Evolutionary conservation across 1,140 invertebrate genomes (phyloP).

Genomic region (Hestina assimilis): DNA sequence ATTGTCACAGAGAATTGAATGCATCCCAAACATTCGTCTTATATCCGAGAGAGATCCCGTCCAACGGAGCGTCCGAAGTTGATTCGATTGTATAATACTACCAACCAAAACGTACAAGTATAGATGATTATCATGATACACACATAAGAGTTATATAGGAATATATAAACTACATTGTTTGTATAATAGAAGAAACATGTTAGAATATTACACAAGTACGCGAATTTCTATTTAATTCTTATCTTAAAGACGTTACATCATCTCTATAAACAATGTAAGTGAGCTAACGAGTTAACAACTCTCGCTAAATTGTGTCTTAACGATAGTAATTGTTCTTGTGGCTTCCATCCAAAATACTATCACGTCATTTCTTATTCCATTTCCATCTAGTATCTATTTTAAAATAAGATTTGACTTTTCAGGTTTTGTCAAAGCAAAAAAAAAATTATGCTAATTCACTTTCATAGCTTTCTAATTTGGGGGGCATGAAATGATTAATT

Average conservation of each 20-base stretch:
- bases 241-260: constrained; percentile 12
- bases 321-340: constrained; percentile 7
- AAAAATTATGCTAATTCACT: neutral
- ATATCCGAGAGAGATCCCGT: constrained; percentile 4
- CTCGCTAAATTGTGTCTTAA: constrained; percentile 7
- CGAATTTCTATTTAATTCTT: constrained; percentile 9
- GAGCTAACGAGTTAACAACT: neutral
- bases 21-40: constrained; percentile 15
- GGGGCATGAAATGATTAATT: too few relatives aligned
- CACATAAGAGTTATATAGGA: neutral
- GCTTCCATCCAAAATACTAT: neutral
- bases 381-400: neutral
- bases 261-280: constrained; percentile 1
- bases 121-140: neutral
- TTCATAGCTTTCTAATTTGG: too few relatives aligned
- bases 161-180: too few relatives aligned
- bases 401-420: too few relatives aligned
- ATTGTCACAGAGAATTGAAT: constrained; percentile 27
- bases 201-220: neutral
- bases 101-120: constrained; percentile 19
- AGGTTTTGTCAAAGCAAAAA: too few relatives aligned
- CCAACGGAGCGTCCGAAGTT: neutral
- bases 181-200: too few relatives aligned
- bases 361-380: neutral
- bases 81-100: constrained; percentile 2